Conservation (phyloP, 1,140 invertebrate species). For the Paraescarpia echinospica region DNA sequence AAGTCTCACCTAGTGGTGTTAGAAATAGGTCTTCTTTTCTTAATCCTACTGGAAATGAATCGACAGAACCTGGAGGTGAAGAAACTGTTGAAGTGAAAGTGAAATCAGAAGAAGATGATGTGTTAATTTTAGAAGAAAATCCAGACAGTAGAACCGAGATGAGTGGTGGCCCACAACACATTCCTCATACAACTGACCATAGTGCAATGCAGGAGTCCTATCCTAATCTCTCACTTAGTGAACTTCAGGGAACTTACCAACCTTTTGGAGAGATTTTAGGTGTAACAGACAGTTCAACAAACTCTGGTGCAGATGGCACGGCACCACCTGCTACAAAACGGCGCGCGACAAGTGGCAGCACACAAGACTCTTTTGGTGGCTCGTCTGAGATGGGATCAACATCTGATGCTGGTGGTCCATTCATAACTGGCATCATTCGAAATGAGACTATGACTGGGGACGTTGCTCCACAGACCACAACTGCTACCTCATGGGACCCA, state of each 20-base stretch:
- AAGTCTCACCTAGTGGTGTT: neutral
- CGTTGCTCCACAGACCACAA: neutral
- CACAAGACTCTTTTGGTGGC: neutral
- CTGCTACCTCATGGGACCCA: slow-evolving; percentile 3
- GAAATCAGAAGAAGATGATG: neutral
- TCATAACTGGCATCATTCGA: neutral
- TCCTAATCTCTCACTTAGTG: neutral
- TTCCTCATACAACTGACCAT: neutral
- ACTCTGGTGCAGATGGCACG: neutral
- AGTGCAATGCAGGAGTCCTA: neutral
- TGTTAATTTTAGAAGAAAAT: neutral
- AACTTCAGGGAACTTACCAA: neutral
- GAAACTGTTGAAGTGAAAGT: neutral
- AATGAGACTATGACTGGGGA: neutral
- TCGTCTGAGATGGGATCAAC: neutral
- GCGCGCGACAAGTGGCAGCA: neutral
- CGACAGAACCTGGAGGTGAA: neutral
- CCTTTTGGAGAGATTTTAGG: neutral
- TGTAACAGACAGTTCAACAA: neutral
- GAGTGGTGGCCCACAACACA: neutral
- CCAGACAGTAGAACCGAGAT: neutral
- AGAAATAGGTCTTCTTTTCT: neutral
- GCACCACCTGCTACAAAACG: neutral
- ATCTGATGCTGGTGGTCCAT: neutral
- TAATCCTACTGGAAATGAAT: neutral